Conservation (phyloP, 2,113 vertebrate genomes). For the Montifringilla adamsi region DNA sequence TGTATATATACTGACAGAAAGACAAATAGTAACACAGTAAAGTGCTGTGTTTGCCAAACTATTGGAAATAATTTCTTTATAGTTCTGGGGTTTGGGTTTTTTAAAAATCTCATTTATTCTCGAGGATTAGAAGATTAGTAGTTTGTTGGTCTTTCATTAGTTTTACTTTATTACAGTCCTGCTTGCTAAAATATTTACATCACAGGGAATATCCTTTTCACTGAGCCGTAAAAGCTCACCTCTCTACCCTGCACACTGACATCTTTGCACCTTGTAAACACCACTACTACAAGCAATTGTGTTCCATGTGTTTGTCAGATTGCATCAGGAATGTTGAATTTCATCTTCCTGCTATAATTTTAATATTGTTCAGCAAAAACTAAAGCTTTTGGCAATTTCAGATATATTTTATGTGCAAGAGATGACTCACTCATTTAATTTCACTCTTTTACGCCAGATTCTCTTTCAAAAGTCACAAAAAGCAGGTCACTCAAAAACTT, state of each 20-base stretch:
- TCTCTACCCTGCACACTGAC: neutral
- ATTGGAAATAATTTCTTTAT: neutral
- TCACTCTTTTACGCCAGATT: neutral
- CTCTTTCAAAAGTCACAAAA: conserved; percentile 10
- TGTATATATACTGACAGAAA: neutral
- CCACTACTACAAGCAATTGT: neutral
- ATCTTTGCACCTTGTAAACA: conserved; percentile 57
- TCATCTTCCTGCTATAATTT: neutral
- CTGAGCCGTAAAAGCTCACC: neutral
- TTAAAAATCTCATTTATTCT: neutral
- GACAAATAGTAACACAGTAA: neutral
- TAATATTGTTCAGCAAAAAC: neutral
- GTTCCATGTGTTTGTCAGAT: conserved; percentile 44
- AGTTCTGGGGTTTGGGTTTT: neutral
- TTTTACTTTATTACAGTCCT: neutral
- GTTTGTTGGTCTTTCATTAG: neutral
- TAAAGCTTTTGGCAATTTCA: neutral
- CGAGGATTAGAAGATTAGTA: neutral
- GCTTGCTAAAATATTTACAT: neutral
- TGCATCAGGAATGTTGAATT: neutral
- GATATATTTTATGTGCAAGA: neutral
- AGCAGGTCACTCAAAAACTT: neutral
- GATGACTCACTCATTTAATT: neutral
- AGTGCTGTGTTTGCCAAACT: neutral
- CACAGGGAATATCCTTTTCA: neutral